Evolutionary conservation across 2,113 vertebrate species (phyloP), one percentile per base, ranked within the genome.

Genomic region (Ahaetulla prasina): DNA sequence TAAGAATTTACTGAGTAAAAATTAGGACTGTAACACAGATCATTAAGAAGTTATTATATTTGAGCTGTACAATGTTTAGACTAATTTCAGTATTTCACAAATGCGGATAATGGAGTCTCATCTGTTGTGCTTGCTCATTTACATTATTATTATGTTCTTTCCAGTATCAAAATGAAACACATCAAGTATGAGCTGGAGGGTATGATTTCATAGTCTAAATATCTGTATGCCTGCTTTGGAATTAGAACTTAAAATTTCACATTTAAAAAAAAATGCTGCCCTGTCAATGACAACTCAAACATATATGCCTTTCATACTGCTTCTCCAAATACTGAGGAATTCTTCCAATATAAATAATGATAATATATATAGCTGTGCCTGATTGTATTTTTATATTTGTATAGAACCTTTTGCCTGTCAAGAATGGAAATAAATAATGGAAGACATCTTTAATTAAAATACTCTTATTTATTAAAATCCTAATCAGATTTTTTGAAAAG

Each of bases 11-110:
- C 0, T 89, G 53, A 91, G 12, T 45, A 55, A 95, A 94, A 63
- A 89, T 95, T 89, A 94, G 80, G 12, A 95, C 92, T 80, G 12
- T 89, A 84, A 89, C 90, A 96, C 91, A 95, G 87, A 92, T 95
- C 1, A 90, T 95, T 93, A 92, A 92, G 53, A 89, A 80, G 47
- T 25, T 35, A 8, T 11, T 63, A 93, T 89, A 57, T 27, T 94
- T 43, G 9, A 87, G 84, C 89, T 74, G 0, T 92, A 50, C 16
- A 94, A 93, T 92, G 94, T 92, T 95, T 96, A 91, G 50, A 0
- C 93, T 94, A 89, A 88, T 92, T 91, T 96, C 23, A 9, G 80
- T 88, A 86, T 0, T 57, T 93, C 93, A 49, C 74, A 92, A 90
- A 96, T 95, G 27, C 63, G 85, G 50, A 91, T 89, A 35, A 94